phyloP scores from a whole-genome alignment of 2,113 vertebrate species.

The Eidolon helvum region DNA sequence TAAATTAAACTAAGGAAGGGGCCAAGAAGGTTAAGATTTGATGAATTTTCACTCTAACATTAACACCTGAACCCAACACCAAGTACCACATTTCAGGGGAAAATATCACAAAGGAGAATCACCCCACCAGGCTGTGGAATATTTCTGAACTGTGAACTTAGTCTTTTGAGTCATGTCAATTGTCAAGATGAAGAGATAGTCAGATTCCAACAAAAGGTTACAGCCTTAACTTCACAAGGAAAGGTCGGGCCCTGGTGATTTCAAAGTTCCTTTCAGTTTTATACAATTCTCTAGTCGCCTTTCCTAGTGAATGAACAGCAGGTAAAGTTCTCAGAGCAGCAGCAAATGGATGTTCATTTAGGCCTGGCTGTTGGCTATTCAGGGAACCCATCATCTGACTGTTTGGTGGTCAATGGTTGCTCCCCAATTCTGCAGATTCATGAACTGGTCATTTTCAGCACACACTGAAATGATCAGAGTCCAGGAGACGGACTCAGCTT shows the following conservation, averaged over 20 bases:
- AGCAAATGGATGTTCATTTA: neutral
- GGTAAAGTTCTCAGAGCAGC: neutral
- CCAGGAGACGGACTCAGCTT: neutral
- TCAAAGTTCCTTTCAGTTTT: constrained; percentile 8
- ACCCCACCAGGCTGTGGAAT: neutral
- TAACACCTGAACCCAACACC: neutral
- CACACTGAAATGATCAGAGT: neutral
- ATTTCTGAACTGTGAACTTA: neutral
- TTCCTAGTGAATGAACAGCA: neutral
- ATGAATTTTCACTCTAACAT: neutral
- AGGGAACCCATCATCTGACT: neutral
- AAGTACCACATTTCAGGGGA: neutral
- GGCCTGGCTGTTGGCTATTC: neutral
- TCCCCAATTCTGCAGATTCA: neutral
- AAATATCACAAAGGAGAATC: neutral
- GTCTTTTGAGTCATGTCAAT: constrained; percentile 14
- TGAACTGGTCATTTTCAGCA: neutral
- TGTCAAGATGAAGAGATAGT: constrained; percentile 9
- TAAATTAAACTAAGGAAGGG: constrained; percentile 5
- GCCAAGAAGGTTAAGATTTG: neutral
- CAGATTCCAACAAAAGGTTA: neutral
- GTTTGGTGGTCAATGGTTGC: too few relatives aligned
- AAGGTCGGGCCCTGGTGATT: neutral
- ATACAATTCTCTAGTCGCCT: neutral
- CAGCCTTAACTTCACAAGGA: neutral